Conservation (phyloP, 2,113 vertebrate genomes). For the Ascaphus truei region DNA sequence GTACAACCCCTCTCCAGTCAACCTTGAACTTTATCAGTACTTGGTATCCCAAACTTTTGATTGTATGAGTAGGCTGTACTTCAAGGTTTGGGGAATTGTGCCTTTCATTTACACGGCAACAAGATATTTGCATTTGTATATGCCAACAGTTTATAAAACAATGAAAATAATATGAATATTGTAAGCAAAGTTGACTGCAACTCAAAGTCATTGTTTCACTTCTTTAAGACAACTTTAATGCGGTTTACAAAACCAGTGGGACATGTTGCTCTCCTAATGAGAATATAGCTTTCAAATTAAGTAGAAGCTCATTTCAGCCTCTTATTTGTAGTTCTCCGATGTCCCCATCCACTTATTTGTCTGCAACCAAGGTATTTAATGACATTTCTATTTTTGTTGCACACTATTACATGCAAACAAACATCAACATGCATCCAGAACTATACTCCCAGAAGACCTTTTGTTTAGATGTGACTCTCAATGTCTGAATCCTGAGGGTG, state of each 20-base stretch:
- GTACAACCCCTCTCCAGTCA: too few species aligned
- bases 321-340: constrained; percentile 16
- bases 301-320: constrained; percentile 7
- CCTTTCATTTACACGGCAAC: too few species aligned
- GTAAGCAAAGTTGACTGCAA: background rate
- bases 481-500: background rate
- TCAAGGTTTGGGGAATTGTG: too few species aligned
- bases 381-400: constrained; percentile 34
- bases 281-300: constrained; percentile 22
- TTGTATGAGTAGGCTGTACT: too few species aligned
- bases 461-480: constrained; percentile 27
- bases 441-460: background rate
- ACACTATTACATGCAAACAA: constrained; percentile 30
- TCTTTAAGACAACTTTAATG: constrained; percentile 5
- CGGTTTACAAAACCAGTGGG: constrained; percentile 22
- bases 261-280: constrained; percentile 9
- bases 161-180: background rate
- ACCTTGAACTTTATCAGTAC: too few species aligned
- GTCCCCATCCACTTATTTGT: constrained; percentile 34
- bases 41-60: too few species aligned
- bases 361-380: constrained; percentile 35
- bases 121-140: background rate
- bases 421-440: constrained; percentile 3
- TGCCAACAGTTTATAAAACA: background rate
- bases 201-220: background rate